Conservation (phyloP, 1,140 invertebrate genomes). For the Drosophila eugracilis region DNA sequence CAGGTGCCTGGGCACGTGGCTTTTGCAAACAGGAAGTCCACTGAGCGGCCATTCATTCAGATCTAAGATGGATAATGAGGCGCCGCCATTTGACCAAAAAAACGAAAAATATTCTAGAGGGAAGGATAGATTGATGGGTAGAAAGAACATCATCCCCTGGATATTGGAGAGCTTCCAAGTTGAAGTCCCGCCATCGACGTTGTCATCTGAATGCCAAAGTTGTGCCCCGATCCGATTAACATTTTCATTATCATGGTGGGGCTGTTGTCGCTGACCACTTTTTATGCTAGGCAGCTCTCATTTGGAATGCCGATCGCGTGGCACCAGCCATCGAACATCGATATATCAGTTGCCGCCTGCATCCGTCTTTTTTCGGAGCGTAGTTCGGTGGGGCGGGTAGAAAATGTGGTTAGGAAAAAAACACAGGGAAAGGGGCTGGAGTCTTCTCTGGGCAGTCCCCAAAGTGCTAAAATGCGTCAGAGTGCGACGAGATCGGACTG, state of each 20-base stretch:
- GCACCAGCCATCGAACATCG: constrained; percentile 22
- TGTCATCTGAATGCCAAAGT: constrained; percentile 34
- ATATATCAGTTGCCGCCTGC: constrained; percentile 59
- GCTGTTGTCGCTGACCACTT: constrained; percentile 39
- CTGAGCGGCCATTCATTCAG: not conserved
- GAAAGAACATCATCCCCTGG: constrained; percentile 6
- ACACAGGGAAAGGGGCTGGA: too few species aligned
- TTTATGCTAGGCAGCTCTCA: constrained; percentile 49
- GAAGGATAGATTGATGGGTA: not conserved
- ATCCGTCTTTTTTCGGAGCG: constrained; percentile 55
- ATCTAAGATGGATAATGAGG: constrained; percentile 17
- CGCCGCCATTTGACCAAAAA: constrained; percentile 17
- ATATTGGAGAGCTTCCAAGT: not conserved
- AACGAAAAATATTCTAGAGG: not conserved
- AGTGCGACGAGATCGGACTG: constrained; percentile 53
- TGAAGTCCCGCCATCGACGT: not conserved
- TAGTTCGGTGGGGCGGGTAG: not conserved
- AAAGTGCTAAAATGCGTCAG: constrained; percentile 71
- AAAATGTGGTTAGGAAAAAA: too few species aligned
- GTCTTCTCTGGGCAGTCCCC: constrained; percentile 42
- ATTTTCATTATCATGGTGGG: constrained; percentile 64
- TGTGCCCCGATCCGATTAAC: constrained; percentile 62
- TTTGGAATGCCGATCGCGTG: constrained; percentile 56
- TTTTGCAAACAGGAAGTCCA: constrained; percentile 5
- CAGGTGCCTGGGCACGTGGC: constrained; percentile 21